A percentile compares a stretch with the other conserved stretches of the same genome.
Conservation (phyloP, 2,113 vertebrate species). For the Coracopsis vasa region DNA sequence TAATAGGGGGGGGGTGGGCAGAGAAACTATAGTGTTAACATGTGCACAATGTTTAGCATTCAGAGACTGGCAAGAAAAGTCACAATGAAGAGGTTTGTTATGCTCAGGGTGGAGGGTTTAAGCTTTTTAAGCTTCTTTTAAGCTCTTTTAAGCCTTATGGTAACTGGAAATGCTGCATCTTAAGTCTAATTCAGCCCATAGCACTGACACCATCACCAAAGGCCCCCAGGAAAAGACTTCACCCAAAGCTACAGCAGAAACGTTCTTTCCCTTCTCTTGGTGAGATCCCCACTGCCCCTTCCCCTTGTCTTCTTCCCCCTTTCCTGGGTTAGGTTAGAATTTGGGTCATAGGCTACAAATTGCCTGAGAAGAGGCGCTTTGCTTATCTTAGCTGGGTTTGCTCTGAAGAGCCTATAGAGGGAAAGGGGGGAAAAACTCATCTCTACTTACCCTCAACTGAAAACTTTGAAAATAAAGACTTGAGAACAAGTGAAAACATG, state of each 20-base stretch:
- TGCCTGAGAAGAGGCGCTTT: background rate
- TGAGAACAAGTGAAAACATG: slow-evolving; percentile 2
- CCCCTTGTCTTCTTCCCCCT: background rate
- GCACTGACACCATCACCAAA: background rate
- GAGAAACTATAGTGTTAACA: background rate
- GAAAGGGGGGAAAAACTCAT: background rate
- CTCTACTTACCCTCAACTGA: slow-evolving; percentile 53
- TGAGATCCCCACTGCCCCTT: background rate
- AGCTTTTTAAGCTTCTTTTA: no score
- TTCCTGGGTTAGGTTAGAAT: background rate
- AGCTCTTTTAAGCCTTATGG: background rate
- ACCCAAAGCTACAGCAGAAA: background rate
- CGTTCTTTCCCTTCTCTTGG: background rate
- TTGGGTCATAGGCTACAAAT: background rate
- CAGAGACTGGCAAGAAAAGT: background rate
- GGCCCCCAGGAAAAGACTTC: background rate
- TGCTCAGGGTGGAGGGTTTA: background rate
- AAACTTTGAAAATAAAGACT: slow-evolving; percentile 42
- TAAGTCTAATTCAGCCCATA: background rate
- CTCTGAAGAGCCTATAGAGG: background rate
- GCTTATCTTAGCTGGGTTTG: background rate
- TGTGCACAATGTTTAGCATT: background rate
- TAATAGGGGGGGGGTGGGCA: background rate
- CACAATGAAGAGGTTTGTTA: background rate
- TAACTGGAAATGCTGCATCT: background rate